Evolutionary conservation across 2,113 vertebrate species (phyloP), one percentile per base, ranked within the genome.

Genomic region (Mungos mungo): DNA sequence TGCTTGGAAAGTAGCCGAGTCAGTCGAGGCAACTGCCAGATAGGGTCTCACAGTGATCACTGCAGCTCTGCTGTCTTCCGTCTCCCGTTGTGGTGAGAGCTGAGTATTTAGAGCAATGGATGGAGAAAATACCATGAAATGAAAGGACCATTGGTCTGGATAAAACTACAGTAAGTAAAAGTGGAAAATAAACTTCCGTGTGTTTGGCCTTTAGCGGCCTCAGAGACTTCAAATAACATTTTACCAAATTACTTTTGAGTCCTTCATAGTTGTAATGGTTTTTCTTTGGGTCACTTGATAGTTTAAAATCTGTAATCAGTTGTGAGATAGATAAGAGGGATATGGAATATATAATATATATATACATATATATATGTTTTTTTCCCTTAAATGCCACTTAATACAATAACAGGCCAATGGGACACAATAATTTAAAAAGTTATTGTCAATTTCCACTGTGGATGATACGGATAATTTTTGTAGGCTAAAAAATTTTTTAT

Each of bases 201-300:
- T 21, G n/a, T 96, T 96, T 97, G 80, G 45, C 81, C 89, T 74
- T 93, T 93, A 60, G 33, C 31, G 96, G 80, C 69, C 86, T 96
- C 84, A 63, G 89, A 95, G 95, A 95, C 33, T 95, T 98, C 92
- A 93, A 93, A 95, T 93, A 95, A 91, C 72, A 95, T 96, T 97
- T 98, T 65, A 68, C 29, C 21, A 83, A 93, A 97, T 96, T 95
- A 85, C 68, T 96, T 95, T 89, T 71, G 93, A 83, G 92, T 76
- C 50, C 60, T 79, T 97, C 41, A 35, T 47, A 65, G 68, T 71
- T 45, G 25, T 35, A 85, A 96, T 66, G 66, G 45, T 87, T 95
- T 96, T 88, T 76, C 81, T 90, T 93, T 89, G 71, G 84, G 66
- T 97, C 11, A 47, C 65, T 69, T 76, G 47, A 74, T 76, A 93